Evolutionary conservation across 2,797 vertebrate genomes (phyloP).

Genomic region (Periparus ater): DNA sequence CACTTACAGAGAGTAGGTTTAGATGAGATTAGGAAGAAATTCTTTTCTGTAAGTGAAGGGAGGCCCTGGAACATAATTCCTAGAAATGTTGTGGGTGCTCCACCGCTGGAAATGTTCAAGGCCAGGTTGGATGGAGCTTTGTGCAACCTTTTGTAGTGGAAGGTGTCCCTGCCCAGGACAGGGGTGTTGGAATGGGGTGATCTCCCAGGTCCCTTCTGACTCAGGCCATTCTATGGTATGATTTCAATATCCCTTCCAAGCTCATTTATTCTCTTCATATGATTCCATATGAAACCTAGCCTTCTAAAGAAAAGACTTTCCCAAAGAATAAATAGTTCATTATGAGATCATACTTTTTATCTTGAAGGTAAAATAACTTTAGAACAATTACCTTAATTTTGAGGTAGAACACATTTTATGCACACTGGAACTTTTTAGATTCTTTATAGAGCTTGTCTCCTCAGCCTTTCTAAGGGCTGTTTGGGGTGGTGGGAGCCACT

Average conservation of each 20-base stretch:
- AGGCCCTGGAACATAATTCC: accelerated
- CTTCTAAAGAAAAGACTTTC: not conserved
- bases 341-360: not conserved
- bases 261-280: not conserved
- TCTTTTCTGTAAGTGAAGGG: not conserved
- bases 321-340: not conserved
- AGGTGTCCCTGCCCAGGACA: not conserved
- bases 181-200: accelerated
- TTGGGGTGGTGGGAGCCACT: not conserved
- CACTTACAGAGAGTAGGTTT: not conserved
- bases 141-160: not conserved
- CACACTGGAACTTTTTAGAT: not conserved
- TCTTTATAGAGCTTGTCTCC: not conserved
- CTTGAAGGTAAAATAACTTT: not conserved
- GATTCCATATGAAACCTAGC: not conserved
- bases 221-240: not conserved
- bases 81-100: not conserved
- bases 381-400: not conserved
- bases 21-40: not conserved
- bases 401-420: not conserved
- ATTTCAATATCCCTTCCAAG: not conserved
- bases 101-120: not conserved
- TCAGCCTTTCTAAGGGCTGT: not conserved
- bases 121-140: not conserved
- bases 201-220: not conserved